These are phyloP conservation scores for Megaustenia siamemsis DNA, from an alignment of 2,888 invertebrate species.

Conservation along the genomic window DNA sequence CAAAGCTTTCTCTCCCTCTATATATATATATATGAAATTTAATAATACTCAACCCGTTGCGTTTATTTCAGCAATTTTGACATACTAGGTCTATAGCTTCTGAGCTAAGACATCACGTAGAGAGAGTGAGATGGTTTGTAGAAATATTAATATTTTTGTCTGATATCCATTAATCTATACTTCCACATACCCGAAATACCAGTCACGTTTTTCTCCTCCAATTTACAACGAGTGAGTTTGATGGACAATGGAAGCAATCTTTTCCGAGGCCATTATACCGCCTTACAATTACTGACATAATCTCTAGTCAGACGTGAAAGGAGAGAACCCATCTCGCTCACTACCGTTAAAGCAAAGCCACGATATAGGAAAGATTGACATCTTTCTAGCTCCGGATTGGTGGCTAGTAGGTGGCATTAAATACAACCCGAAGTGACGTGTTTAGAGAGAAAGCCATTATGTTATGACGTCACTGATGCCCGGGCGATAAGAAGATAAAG, in stretches of 20 bases:
- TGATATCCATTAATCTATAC: too few relatives aligned
- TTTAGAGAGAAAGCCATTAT: neutral
- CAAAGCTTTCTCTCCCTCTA: too few relatives aligned
- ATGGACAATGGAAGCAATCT: neutral
- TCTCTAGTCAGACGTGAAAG: neutral
- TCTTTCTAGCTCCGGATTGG: neutral
- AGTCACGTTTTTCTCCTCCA: neutral
- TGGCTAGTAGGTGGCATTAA: neutral
- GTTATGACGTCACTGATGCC: conserved; percentile 1
- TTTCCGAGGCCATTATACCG: neutral
- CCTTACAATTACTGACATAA: neutral
- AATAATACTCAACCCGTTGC: too few relatives aligned
- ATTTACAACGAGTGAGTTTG: neutral
- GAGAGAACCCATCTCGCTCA: neutral
- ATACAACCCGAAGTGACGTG: neutral
- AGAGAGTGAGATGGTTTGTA: too few relatives aligned
- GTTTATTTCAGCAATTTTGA: too few relatives aligned
- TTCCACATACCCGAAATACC: neutral
- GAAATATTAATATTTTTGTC: too few relatives aligned
- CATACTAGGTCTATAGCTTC: too few relatives aligned
- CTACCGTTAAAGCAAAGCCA: neutral
- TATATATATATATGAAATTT: too few relatives aligned
- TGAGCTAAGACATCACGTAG: too few relatives aligned
- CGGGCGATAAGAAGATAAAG: neutral
- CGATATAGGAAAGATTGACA: neutral